Conservation (phyloP, 2,888 invertebrate species). For the Thecocarcelia acutangulata region DNA sequence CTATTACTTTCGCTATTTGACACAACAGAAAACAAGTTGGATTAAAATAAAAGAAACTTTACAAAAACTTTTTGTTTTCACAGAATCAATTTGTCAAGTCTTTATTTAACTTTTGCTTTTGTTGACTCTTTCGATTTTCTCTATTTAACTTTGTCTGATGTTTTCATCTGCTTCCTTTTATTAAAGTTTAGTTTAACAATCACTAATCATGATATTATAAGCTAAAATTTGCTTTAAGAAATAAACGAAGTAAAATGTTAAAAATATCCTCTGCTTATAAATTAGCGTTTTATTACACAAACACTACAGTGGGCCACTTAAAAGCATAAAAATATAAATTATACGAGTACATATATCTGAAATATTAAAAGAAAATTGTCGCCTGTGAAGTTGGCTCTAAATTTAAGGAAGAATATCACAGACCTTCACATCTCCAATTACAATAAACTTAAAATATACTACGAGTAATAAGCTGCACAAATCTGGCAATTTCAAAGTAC, state of each 20-base stretch:
- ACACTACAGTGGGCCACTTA: neutral
- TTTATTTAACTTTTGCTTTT: neutral
- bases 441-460: too few relatives aligned
- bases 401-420: too few relatives aligned
- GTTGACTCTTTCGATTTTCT: neutral
- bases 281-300: too few relatives aligned
- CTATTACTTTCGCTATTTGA: neutral
- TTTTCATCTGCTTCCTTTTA: neutral
- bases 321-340: too few relatives aligned
- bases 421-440: too few relatives aligned
- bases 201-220: constrained; percentile 49
- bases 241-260: constrained; percentile 15
- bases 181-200: constrained; percentile 28
- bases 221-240: constrained; percentile 32
- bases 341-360: too few relatives aligned
- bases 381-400: too few relatives aligned
- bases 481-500: too few relatives aligned
- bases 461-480: too few relatives aligned
- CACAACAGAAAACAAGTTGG: neutral
- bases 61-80: neutral
- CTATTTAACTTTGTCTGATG: constrained; percentile 1
- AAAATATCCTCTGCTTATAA: too few relatives aligned
- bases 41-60: too few relatives aligned
- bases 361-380: too few relatives aligned
- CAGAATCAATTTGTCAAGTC: constrained; percentile 19